phyloP scores from a whole-genome alignment of 2,888 invertebrate genomes.

The Nephrotoma guestfalica region DNA sequence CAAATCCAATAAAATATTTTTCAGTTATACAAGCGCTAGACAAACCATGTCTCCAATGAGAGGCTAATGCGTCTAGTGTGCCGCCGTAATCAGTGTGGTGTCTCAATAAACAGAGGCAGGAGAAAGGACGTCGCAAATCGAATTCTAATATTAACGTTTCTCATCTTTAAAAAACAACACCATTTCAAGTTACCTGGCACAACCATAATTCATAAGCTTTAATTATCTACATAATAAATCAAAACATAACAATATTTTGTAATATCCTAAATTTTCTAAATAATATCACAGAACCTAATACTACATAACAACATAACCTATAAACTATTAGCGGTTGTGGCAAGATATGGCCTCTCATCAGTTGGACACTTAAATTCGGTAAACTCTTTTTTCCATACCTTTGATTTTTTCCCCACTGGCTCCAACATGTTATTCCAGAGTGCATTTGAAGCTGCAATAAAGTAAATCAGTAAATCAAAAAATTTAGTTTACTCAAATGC shows the following conservation, averaged over 20 bases:
- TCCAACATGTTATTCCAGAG: slow-evolving; percentile 48
- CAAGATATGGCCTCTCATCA: slow-evolving; percentile 21
- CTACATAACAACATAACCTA: neutral
- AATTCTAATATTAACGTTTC: too few species aligned
- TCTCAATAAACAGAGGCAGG: too few species aligned
- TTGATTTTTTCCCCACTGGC: slow-evolving; percentile 35
- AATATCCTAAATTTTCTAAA: neutral
- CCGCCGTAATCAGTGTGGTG: too few species aligned
- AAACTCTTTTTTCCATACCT: slow-evolving; percentile 19
- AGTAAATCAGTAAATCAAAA: neutral
- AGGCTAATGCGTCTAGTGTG: too few species aligned
- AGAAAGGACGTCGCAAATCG: too few species aligned
- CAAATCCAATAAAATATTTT: too few species aligned
- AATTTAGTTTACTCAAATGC: neutral
- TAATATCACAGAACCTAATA: neutral
- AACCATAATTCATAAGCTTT: neutral
- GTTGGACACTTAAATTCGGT: slow-evolving; percentile 25
- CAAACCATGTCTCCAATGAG: too few species aligned
- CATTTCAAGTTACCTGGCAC: too few species aligned
- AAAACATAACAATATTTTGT: neutral
- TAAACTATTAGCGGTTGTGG: slow-evolving; percentile 23
- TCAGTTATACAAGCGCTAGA: too few species aligned
- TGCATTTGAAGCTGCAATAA: slow-evolving; percentile 35
- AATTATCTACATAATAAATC: neutral
- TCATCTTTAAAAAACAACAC: too few species aligned